These are phyloP conservation scores for human DNA, from an alignment of 2,113 vertebrate genomes.

Conservation along the genomic window DNA sequence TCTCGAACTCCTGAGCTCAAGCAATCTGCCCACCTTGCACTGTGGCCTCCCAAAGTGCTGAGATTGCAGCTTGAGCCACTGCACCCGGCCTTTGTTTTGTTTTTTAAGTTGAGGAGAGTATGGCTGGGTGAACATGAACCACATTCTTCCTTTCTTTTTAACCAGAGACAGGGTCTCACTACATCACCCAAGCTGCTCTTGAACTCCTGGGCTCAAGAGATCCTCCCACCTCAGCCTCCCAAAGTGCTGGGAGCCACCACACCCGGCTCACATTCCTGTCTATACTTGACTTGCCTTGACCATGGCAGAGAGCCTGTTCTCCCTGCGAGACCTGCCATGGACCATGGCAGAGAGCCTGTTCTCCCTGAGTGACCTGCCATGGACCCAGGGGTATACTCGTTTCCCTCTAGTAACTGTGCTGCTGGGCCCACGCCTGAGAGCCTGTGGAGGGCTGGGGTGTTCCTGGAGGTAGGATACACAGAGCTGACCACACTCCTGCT, in stretches of 20 bases:
- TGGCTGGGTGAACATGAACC: not conserved
- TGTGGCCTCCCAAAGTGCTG: not conserved
- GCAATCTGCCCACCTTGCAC: no score
- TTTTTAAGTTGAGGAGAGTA: not conserved
- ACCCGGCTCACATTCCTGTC: not conserved
- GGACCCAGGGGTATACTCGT: not conserved
- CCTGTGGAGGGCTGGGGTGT: not conserved
- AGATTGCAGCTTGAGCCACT: no score
- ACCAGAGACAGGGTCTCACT: no score
- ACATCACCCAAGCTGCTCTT: no score
- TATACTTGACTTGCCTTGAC: not conserved
- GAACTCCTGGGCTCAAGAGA: no score
- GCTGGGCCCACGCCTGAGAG: not conserved
- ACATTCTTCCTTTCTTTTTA: not conserved
- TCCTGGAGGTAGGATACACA: not conserved
- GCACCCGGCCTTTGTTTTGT: not conserved
- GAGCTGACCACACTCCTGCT: not conserved
- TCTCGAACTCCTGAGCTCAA: not conserved
- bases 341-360: not conserved
- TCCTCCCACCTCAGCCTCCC: no score
- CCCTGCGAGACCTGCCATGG: not conserved
- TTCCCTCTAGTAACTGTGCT: not conserved
- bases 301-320: not conserved
- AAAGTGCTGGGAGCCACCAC: no score
- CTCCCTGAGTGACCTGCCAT: not conserved